A percentile compares a stretch with the other conserved stretches of the same genome.
Conservation (phyloP, 1,140 invertebrate genomes). For the Eueides isabella region DNA sequence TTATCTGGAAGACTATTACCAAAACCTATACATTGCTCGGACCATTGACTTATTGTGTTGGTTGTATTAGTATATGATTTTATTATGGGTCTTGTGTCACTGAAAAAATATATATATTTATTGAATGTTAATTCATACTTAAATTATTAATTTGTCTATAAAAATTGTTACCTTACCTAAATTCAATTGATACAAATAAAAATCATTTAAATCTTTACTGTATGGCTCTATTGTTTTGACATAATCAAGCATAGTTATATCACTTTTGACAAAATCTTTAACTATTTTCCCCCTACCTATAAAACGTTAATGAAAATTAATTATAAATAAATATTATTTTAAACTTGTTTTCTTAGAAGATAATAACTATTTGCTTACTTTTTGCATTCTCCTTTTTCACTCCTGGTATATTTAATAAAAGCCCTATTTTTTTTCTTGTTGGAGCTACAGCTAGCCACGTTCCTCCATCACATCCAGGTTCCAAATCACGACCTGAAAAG, state of each 20-base stretch:
- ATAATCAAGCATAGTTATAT: slow-evolving; percentile 79
- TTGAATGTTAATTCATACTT: neutral
- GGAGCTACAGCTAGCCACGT: slow-evolving; percentile 88
- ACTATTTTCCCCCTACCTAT: slow-evolving; percentile 86
- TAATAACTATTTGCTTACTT: slow-evolving; percentile 56
- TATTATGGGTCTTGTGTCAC: slow-evolving; percentile 67
- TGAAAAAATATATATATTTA: slow-evolving; percentile 41
- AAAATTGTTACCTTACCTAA: slow-evolving; percentile 79
- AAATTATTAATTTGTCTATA: neutral
- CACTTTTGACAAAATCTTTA: slow-evolving; percentile 84
- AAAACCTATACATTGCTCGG: slow-evolving; percentile 83
- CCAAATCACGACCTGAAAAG: slow-evolving; percentile 86
- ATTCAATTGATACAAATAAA: slow-evolving; percentile 87
- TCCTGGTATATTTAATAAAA: slow-evolving; percentile 87
- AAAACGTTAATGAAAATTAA: slow-evolving; percentile 16
- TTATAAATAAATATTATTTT: too few relatives aligned
- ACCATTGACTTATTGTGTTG: slow-evolving; percentile 61
- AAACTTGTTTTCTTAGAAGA: neutral
- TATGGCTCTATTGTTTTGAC: slow-evolving; percentile 81
- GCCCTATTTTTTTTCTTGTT: slow-evolving; percentile 81
- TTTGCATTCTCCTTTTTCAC: slow-evolving; percentile 74
- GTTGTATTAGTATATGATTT: slow-evolving; percentile 81
- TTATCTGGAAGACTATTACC: slow-evolving; percentile 85
- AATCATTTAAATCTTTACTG: slow-evolving; percentile 84
- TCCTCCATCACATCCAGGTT: slow-evolving; percentile 88